Evolutionary conservation across 2,888 invertebrate species (phyloP).

Genomic region (Branchellion lobata): DNA sequence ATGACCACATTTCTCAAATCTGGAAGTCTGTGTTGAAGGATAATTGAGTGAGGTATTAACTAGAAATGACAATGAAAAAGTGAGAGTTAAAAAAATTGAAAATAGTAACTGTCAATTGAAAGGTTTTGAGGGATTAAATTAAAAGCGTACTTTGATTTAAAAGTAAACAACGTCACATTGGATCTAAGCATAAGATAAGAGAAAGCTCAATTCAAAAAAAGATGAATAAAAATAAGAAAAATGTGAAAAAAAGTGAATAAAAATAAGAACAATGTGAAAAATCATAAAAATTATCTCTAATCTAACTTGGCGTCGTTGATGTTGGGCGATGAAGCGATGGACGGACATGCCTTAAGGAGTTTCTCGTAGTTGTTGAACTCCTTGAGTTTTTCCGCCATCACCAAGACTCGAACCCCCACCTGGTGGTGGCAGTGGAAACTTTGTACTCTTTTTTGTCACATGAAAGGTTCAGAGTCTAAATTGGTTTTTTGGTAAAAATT

Average conservation of each 20-base stretch:
- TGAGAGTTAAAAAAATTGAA: background rate
- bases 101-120: too few species aligned
- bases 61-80: background rate
- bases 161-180: too few species aligned
- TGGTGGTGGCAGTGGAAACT: conserved; percentile 53
- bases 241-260: too few species aligned
- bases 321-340: conserved; percentile 55
- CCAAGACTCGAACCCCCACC: conserved; percentile 70
- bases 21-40: conserved; percentile 57
- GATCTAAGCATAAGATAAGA: too few species aligned
- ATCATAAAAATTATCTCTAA: conserved; percentile 1
- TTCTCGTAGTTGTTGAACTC: conserved; percentile 72
- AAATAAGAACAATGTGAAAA: background rate
- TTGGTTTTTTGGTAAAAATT: too few species aligned
- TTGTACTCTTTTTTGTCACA: too few species aligned
- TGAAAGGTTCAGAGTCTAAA: too few species aligned
- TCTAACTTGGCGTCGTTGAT: background rate
- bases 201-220: too few species aligned
- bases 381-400: conserved; percentile 70
- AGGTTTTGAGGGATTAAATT: too few species aligned
- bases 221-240: background rate
- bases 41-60: too few species aligned
- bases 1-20: conserved; percentile 68
- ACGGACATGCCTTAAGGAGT: conserved; percentile 68
- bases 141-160: too few species aligned